These are phyloP conservation scores for Pseudomyrmex gracilis DNA, from an alignment of 1,140 invertebrate genomes.

Conservation along the genomic window DNA sequence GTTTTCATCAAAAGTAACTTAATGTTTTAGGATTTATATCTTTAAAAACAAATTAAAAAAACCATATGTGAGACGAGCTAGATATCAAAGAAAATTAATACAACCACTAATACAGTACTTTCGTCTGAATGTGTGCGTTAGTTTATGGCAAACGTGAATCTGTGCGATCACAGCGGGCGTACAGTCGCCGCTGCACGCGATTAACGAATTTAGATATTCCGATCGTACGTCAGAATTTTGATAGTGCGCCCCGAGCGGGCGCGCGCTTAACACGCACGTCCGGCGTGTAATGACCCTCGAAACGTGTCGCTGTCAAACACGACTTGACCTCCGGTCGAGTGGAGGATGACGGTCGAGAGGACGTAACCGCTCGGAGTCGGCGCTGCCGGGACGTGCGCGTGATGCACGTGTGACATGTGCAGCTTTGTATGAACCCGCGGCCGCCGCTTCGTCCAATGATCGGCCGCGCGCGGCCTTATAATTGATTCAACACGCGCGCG, in stretches of 20 bases:
- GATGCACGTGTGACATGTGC: conserved; percentile 55
- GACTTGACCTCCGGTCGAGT: conserved; percentile 65
- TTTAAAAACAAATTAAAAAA: neutral
- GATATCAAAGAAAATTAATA: neutral
- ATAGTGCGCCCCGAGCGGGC: conserved; percentile 26
- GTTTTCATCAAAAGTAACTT: too few species aligned
- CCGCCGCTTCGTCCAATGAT: conserved; percentile 28
- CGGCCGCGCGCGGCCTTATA: conserved; percentile 46
- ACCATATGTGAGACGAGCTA: neutral
- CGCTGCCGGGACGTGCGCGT: conserved; percentile 27
- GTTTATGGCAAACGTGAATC: neutral
- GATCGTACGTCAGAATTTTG: conserved; percentile 53
- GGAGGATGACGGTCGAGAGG: conserved; percentile 52
- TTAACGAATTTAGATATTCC: conserved; percentile 36
- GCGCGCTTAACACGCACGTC: conserved; percentile 54
- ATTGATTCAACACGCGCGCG: conserved; percentile 65
- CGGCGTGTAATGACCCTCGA: conserved; percentile 64
- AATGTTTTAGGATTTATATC: too few species aligned
- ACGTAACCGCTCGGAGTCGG: conserved; percentile 39
- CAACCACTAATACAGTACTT: neutral
- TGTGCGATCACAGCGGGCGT: too few species aligned
- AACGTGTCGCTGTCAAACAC: conserved; percentile 69
- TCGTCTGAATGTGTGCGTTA: neutral
- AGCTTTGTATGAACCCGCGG: conserved; percentile 45
- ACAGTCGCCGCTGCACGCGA: neutral